Conservation (phyloP, 2,888 invertebrate genomes). For the Tiliacea aurago region DNA sequence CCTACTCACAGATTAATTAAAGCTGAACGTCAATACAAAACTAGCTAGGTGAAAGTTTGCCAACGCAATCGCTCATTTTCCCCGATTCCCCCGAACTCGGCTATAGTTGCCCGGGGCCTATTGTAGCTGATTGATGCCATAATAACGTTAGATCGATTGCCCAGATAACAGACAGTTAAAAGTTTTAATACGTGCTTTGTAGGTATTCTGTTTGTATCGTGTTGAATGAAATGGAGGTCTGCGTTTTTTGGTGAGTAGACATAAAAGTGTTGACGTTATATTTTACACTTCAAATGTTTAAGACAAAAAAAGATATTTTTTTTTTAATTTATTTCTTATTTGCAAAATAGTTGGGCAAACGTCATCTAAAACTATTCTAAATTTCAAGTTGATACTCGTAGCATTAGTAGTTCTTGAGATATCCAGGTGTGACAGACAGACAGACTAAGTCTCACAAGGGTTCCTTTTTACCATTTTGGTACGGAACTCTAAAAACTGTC, state of each 20-base stretch:
- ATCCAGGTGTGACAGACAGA: no score
- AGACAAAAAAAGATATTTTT: no score
- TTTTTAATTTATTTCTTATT: no score
- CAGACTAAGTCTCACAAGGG: no score
- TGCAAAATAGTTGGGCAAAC: no score
- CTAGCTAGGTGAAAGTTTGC: constrained; percentile 42
- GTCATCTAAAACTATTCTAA: no score
- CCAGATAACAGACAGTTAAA: constrained; percentile 46
- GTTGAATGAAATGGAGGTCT: not conserved
- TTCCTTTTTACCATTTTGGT: no score
- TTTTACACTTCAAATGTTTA: no score
- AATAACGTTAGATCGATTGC: constrained; percentile 61
- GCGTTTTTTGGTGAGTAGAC: not conserved
- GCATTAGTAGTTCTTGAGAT: no score
- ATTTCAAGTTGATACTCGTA: no score
- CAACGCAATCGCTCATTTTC: constrained; percentile 50
- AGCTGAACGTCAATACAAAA: constrained; percentile 42
- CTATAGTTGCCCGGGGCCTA: constrained; percentile 49
- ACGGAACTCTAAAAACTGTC: no score
- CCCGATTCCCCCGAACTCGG: constrained; percentile 32
- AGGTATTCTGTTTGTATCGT: constrained; percentile 15
- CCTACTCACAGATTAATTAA: constrained; percentile 39
- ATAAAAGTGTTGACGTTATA: no score
- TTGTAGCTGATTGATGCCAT: constrained; percentile 59
- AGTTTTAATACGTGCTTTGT: constrained; percentile 46